Evolutionary conservation across 2,888 invertebrate genomes (phyloP).

Genomic region (Trissonchulus sp.): DNA sequence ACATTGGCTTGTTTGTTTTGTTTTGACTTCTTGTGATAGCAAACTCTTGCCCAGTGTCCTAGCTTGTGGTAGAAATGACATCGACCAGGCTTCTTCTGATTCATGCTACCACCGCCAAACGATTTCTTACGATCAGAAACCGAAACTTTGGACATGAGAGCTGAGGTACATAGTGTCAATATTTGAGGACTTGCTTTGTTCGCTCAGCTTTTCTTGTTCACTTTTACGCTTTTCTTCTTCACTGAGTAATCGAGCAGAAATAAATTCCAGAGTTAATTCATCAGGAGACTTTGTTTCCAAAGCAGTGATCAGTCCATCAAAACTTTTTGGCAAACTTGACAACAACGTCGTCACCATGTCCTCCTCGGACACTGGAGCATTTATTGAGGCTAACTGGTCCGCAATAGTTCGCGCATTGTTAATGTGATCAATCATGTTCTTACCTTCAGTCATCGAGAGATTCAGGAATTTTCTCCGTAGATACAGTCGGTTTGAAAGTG

Average conservation of each 20-base stretch:
- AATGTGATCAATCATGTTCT: background rate
- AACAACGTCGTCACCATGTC: background rate
- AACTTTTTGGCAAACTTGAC: slow-evolving; percentile 2
- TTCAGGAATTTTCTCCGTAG: background rate
- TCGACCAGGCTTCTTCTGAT: background rate
- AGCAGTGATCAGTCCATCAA: background rate
- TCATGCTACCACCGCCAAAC: too few relatives aligned
- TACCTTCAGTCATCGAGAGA: background rate
- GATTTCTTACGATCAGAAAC: too few relatives aligned
- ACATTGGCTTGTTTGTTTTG: background rate
- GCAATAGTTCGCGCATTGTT: background rate
- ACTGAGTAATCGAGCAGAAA: background rate
- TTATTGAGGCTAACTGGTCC: background rate
- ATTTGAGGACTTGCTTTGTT: background rate
- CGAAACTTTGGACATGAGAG: background rate
- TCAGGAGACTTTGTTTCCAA: background rate
- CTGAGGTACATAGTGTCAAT: background rate
- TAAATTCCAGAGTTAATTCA: background rate
- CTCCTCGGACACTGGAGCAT: background rate
- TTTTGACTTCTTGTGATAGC: background rate
- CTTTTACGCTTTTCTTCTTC: background rate
- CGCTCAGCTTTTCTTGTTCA: background rate
- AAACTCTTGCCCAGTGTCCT: background rate
- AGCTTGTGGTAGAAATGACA: slow-evolving; percentile 8
- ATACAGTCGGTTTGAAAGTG: background rate